Percentiles rank a stretch among this genome's conserved stretches.
These are phyloP conservation scores for Cryptus viduatorius DNA, from an alignment of 2,888 invertebrate genomes.

Conservation along the genomic window DNA sequence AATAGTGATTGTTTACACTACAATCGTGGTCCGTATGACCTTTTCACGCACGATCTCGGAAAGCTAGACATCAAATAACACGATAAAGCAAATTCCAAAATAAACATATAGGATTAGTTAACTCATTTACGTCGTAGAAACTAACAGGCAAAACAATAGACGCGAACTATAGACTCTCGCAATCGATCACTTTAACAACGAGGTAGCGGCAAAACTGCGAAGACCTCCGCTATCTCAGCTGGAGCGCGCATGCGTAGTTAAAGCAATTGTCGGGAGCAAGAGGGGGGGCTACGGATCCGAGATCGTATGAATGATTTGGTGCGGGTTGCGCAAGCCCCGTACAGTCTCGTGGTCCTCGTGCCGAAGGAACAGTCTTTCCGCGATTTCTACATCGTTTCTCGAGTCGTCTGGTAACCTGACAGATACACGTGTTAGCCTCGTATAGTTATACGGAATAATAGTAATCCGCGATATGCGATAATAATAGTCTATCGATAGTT, in stretches of 20 bases:
- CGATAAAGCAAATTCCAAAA: neutral
- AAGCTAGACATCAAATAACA: neutral
- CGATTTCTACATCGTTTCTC: constrained; percentile 14
- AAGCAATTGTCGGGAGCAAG: neutral
- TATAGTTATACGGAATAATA: constrained; percentile 15
- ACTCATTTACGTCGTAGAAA: neutral
- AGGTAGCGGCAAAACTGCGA: neutral
- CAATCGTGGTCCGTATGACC: neutral
- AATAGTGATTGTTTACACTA: constrained; percentile 4
- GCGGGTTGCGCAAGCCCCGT: constrained; percentile 45
- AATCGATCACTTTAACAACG: constrained; percentile 3
- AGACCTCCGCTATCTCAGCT: neutral
- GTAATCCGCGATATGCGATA: constrained; percentile 12
- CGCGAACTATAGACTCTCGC: neutral
- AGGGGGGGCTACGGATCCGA: neutral
- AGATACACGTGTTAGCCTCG: constrained; percentile 59
- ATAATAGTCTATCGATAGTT: neutral
- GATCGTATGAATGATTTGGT: constrained; percentile 29
- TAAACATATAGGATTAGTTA: neutral
- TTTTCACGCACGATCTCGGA: neutral
- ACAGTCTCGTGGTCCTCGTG: constrained; percentile 41
- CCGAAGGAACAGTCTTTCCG: neutral
- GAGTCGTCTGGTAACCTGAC: constrained; percentile 50
- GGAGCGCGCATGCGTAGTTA: constrained; percentile 24
- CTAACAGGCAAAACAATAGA: neutral